Base-by-base conservation (phyloP, 2,113 vertebrate species). In the Lepus europaeus region DNA sequence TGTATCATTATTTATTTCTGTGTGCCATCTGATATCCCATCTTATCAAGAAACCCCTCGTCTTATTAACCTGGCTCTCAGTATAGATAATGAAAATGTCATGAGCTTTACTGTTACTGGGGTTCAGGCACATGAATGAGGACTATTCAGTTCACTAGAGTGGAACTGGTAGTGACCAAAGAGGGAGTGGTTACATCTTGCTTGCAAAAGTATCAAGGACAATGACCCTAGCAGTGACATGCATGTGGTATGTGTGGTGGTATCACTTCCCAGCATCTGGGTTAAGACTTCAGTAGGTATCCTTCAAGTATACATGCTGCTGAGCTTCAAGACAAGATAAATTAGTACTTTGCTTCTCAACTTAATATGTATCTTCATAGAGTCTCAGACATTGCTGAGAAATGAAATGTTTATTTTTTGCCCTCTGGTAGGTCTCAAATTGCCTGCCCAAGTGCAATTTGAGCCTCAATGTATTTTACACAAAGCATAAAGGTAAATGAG, bases 211-310 rank as follows among this genome's bases (percentile, higher is more conserved):
- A 29, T 53, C 25, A 33, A 19, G 25, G 56, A 68, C 25, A 77
- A 9, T 2, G 22, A 16, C 25, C 11, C 29, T 80, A 39, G 27
- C 14, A 31, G 39, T 1, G 27, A 7, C 22, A 51, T 63, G 33
- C 1, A 17, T 14, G 13, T 22, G 8, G 25, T 45, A 6, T 70
- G 9, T 56, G 13, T 29, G 0, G 0, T 13, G 8, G 13, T 4
- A 56, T 5, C 4, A 25, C 53, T 91, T 61, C 16, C 31, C 9
- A 63, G 29, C 0, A 5, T 73, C 31, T 80, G 2, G 25, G 11
- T 16, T 16, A 79, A 79, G 25, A 84, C 64, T 23, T 88, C 9
- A 45, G 16, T 53, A 23, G 3, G 64, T 36, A 11, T 23, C 6
- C 33, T 31, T 14, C n/a, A 56, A 77, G 39, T 13, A 64, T 25